Evolutionary conservation across 2,797 vertebrate genomes (phyloP), one percentile per base, ranked within the genome.

Genomic region (Artibeus jamaicensis): DNA sequence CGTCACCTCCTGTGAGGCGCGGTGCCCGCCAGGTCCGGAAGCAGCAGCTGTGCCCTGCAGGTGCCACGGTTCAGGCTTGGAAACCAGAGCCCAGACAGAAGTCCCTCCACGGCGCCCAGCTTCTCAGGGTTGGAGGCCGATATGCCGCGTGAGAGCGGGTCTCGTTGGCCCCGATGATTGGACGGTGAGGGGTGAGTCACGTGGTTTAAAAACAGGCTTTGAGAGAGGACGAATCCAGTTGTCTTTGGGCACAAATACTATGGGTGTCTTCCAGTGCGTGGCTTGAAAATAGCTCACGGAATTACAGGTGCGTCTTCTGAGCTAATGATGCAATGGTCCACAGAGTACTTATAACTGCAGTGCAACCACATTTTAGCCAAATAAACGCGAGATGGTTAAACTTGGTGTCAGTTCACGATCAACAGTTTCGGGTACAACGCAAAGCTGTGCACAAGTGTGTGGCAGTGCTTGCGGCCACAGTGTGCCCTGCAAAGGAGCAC

Each of bases 1-100:
- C 78, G 71, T 96, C 97, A 77, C 88, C 67, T 81, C 82, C 94
- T 67, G 46, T 86, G 97, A 97, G 95, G 92, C 84, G 93, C 77
- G 81, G 88, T 94, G 55, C 79, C 94, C 95, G 32, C 76, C 91
- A 85, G 88, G 91, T 86, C 73, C 88, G 93, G 92, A 73, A 95
- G 89, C 59, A 71, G 79, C 89, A 42, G 67, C 93, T 96, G 92
- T 39, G 93, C 84, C 91, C 14, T 6, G 3, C 1, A 0, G 7
- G 29, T 19, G 46, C 62, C 4, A 0, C 0, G 2, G 9, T 3
- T 9, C 24, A 44, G 32, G 44, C 42, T 57, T 3, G 9, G 2
- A 14, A 29, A 55, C 29, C 53, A 10, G 44, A 22, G 32, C 26
- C 22, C 0, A 10, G 59, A 29, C 12, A 15, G 44, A 32, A 74